Evolutionary conservation across 35 echinoderm and acorn worm genomes (phyloP).

Genomic region (Apostichopus japonicus): DNA sequence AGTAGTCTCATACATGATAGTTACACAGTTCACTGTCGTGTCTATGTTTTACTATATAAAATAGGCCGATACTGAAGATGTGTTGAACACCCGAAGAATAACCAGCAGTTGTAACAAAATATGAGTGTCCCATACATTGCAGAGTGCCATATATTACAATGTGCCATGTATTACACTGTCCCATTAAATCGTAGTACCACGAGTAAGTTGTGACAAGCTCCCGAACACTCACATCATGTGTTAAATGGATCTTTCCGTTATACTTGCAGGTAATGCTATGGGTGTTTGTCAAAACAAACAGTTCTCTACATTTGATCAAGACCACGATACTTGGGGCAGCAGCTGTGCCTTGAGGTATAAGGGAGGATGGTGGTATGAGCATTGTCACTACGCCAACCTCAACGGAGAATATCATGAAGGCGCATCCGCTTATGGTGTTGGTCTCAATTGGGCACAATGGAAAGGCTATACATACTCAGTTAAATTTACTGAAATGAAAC

Average conservation of each 20-base stretch:
- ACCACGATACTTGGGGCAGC: conserved; percentile 11
- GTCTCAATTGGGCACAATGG: conserved; percentile 81
- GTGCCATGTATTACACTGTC: too few species aligned
- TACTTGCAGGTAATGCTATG: conserved; percentile 7
- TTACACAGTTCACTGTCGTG: too few species aligned
- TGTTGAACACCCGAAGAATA: too few species aligned
- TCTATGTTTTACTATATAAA: too few species aligned
- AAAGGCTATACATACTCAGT: conserved; percentile 88
- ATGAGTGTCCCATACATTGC: too few species aligned
- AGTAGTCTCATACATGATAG: too few species aligned
- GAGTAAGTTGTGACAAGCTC: not conserved
- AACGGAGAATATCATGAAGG: conserved; percentile 67
- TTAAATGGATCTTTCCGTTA: not conserved
- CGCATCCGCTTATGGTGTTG: conserved; percentile 63
- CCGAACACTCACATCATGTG: not conserved
- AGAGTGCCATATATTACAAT: too few species aligned
- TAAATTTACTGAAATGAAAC: conserved; percentile 86
- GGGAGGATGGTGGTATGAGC: conserved; percentile 67
- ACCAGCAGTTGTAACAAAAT: too few species aligned
- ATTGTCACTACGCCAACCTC: conserved; percentile 59
- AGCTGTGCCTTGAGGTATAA: conserved; percentile 40
- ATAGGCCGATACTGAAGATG: too few species aligned
- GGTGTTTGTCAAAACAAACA: not conserved
- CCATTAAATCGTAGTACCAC: too few species aligned
- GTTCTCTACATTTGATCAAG: conserved; percentile 53